Evolutionary conservation across 1,140 invertebrate species (phyloP).

Genomic region (Drosophila miranda): DNA sequence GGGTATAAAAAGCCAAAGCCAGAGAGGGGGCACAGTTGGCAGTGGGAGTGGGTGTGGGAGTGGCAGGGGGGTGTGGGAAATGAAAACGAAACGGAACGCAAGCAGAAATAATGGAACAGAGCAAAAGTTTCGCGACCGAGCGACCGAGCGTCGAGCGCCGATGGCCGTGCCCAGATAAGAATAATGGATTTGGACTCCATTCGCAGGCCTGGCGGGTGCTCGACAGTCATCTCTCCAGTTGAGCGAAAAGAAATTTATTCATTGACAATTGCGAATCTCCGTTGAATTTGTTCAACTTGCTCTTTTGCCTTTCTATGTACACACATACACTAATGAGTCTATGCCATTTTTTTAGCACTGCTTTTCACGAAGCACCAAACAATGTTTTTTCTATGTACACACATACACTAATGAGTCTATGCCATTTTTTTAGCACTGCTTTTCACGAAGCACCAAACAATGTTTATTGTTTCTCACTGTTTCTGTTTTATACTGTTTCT

Average conservation of each 20-base stretch:
- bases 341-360: too few relatives aligned
- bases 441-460: too few relatives aligned
- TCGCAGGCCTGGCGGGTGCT: constrained; percentile 1
- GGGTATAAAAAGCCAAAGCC: constrained; percentile 54
- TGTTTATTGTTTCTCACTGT: too few relatives aligned
- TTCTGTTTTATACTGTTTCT: too few relatives aligned
- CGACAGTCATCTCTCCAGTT: too few relatives aligned
- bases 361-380: too few relatives aligned
- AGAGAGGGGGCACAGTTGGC: constrained; percentile 9
- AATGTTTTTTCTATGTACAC: too few relatives aligned
- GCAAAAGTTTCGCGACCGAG: constrained; percentile 73
- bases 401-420: too few relatives aligned
- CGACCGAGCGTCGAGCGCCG: constrained; percentile 29
- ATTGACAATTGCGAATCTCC: constrained; percentile 81
- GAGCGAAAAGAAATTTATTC: constrained; percentile 67
- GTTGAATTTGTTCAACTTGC: too few relatives aligned
- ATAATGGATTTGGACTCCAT: constrained; percentile 72
- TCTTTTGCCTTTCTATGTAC: too few relatives aligned
- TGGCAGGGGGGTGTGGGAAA: constrained; percentile 20
- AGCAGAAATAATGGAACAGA: constrained; percentile 73
- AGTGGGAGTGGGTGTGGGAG: constrained; percentile 27
- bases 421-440: too few relatives aligned
- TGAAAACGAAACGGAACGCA: constrained; percentile 46
- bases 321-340: too few relatives aligned
- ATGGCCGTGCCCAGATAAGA: constrained; percentile 73